Percentiles rank a stretch among this genome's conserved stretches.
Conservation (phyloP, 30 jellyfish, hydroid and myxozoan genomes). For the Chrysaora quinquecirrha region DNA sequence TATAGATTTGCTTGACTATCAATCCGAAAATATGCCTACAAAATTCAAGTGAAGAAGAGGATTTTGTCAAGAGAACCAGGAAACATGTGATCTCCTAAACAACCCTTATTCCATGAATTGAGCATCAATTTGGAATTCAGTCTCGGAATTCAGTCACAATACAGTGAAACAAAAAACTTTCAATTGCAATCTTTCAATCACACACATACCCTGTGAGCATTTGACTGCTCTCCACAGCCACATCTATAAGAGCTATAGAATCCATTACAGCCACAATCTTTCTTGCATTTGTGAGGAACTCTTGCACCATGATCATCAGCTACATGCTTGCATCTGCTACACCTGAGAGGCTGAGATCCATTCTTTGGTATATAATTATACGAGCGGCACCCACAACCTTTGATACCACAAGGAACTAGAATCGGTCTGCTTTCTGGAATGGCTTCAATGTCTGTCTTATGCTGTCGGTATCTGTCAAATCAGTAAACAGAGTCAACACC, state of each 20-base stretch:
- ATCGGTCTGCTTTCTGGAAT: constrained; percentile 82
- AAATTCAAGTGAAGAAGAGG: too few species aligned
- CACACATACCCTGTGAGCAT: constrained; percentile 70
- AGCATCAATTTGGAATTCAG: too few species aligned
- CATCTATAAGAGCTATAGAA: constrained; percentile 84
- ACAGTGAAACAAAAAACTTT: too few species aligned
- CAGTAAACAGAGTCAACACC: too few species aligned
- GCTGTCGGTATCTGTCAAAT: constrained; percentile 86
- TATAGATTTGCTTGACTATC: too few species aligned
- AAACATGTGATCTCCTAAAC: too few species aligned
- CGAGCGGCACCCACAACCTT: constrained; percentile 86
- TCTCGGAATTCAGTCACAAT: too few species aligned
- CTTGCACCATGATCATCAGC: constrained; percentile 80
- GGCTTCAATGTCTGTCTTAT: constrained; percentile 82
- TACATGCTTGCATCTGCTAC: constrained; percentile 86
- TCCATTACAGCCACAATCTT: constrained; percentile 69
- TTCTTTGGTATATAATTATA: constrained; percentile 81
- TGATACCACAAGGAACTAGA: constrained; percentile 75
- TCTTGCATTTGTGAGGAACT: constrained; percentile 80
- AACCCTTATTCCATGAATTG: too few species aligned
- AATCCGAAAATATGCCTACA: too few species aligned
- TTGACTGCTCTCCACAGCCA: constrained; percentile 93
- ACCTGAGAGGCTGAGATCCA: constrained; percentile 87
- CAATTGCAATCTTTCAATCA: too few species aligned
- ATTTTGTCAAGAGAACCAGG: too few species aligned